Evolutionary conservation across 2,888 invertebrate genomes (phyloP).

Genomic region (Trissonchulus latispiculum): DNA sequence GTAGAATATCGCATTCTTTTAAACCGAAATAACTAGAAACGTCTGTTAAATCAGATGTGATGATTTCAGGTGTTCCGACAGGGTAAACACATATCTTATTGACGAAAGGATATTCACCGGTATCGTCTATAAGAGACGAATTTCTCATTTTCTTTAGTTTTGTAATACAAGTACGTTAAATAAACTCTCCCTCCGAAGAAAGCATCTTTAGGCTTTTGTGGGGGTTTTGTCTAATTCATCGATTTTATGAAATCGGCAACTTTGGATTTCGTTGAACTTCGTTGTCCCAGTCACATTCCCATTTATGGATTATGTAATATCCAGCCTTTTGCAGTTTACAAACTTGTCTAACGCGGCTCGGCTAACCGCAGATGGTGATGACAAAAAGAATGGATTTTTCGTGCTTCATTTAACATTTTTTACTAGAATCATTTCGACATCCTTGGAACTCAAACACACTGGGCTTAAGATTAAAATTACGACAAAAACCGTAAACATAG

Average conservation of each 20-base stretch:
- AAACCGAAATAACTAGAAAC: constrained; percentile 26
- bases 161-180: constrained; percentile 31
- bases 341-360: background rate
- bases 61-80: constrained; percentile 20
- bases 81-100: constrained; percentile 33
- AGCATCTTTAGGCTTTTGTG: constrained; percentile 18
- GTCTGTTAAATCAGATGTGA: constrained; percentile 16
- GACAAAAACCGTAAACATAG: constrained; percentile 26
- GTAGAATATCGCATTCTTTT: constrained; percentile 33
- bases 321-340: constrained; percentile 17
- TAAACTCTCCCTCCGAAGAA: constrained; percentile 36
- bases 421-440: constrained; percentile 30
- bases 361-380: background rate
- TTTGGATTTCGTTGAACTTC: background rate
- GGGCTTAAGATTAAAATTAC: background rate
- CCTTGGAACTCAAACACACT: constrained; percentile 29
- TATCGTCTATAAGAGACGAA: constrained; percentile 34
- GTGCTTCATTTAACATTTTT: background rate
- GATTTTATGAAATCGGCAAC: background rate
- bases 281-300: constrained; percentile 31
- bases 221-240: background rate
- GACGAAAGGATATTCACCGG: constrained; percentile 34
- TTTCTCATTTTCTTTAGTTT: constrained; percentile 26
- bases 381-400: background rate
- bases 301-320: constrained; percentile 26